phyloP scores from a whole-genome alignment of 2,888 invertebrate genomes.

The Electrophaes corylata region DNA sequence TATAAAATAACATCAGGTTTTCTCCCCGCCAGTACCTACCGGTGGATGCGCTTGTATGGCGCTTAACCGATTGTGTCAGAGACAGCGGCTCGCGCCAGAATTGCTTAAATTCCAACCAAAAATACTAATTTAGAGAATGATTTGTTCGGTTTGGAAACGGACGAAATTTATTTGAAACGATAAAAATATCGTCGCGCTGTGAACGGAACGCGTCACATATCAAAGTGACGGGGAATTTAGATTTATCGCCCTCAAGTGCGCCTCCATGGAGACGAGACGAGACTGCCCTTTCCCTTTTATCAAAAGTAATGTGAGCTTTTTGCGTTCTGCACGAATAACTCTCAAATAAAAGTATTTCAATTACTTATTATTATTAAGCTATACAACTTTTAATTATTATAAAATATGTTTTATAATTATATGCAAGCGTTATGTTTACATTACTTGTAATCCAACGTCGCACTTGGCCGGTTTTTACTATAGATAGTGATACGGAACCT shows the following conservation, averaged over 20 bases:
- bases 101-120: slow-evolving; percentile 21
- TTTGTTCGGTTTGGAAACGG: slow-evolving; percentile 16
- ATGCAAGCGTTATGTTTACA: too few relatives aligned
- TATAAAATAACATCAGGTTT: not conserved
- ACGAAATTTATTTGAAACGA: slow-evolving; percentile 18
- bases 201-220: slow-evolving; percentile 14
- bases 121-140: slow-evolving; percentile 16
- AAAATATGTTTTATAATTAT: too few relatives aligned
- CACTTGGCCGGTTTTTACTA: too few relatives aligned
- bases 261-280: slow-evolving; percentile 8
- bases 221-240: slow-evolving; percentile 11
- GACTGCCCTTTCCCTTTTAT: slow-evolving; percentile 12
- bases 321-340: not conserved
- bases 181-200: slow-evolving; percentile 23
- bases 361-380: not conserved
- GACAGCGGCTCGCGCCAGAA: not conserved
- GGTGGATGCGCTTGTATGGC: not conserved
- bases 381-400: too few relatives aligned
- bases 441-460: too few relatives aligned
- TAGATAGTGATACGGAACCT: too few relatives aligned
- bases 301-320: slow-evolving; percentile 12
- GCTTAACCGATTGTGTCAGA: not conserved
- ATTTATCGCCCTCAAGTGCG: slow-evolving; percentile 14
- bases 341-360: not conserved
- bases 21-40: not conserved